Base-by-base conservation (phyloP, 2,113 vertebrate genomes). In the Cricetomys ansorgei region DNA sequence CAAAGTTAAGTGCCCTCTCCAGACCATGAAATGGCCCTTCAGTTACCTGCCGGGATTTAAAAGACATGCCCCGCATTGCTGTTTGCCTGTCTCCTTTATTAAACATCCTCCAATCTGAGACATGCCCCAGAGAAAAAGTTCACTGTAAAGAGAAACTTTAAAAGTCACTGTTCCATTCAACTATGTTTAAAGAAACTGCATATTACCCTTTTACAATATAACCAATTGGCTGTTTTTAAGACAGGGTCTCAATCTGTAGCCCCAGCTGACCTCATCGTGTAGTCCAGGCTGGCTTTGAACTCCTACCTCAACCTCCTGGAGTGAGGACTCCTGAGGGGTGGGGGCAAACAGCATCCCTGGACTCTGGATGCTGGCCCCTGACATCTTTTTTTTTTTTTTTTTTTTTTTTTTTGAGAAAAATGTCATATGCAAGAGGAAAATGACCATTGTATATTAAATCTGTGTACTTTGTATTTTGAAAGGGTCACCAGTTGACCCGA, bases 141-240 rank as follows among this genome's bases (percentile, higher is more conserved):
- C 50, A 48, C 15, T 1, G 37, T 55, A 53, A 93, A 93, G 45
- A 81, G 67, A 31, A 37, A 69, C 79, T 91, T 88, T 25, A 67
- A 69, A 89, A 97, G 69, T 84, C 95, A 88, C 53, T 15, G 94
- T 89, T 96, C 76, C 53, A 59, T 7, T 80, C 48, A 77, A 70
- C 96, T 95, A 57, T 95, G 81, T 17, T 0, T 55, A 25, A 95
- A 79, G 53, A 97, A 88, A 65, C 0, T 37, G 73, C 65, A 65
- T 34, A 81, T 89, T 81, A 0, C 89, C 80, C 92, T 16, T 93
- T 96, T 70, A 89, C 0, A 1, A 91, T 70, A 96, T 77, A 48
- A 59, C 76, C n/a, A 1, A 10, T 79, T 84, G 55, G 37, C 45
- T 57, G 37, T 31, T 72, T 55, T 55, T 29, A 53, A 53, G 64